Evolutionary conservation across 2,888 invertebrate genomes (phyloP), one percentile per base, ranked within the genome.

Genomic region (Peribatodes rhomboidaria): DNA sequence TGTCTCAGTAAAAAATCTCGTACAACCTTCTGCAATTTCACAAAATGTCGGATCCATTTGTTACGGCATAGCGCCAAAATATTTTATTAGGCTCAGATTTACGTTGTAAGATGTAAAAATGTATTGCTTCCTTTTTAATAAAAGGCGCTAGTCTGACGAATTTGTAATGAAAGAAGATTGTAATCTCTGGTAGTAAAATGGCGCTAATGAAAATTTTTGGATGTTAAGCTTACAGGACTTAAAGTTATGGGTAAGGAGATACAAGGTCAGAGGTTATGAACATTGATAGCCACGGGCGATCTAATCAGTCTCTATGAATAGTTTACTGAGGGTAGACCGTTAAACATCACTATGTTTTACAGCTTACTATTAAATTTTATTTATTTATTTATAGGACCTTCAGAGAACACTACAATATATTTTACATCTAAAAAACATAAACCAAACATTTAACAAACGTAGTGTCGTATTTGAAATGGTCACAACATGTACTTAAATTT

Each of bases 61-160:
- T 59, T 54, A 54, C 35, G 44, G 2, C 42, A 59, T 20, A 39
- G 41, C n/a, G 10, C 37, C 14, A 39, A 44, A 37, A 49, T 54
- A 42, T 47, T 63, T 63, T 50, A 50, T 57, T 53, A 63, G 14
- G 22, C 13, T 18, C 37, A 46, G 37, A 55, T 61, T 68, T 61
- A 55, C 20, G 44, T 18, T 39, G 18, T 59, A 27, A 60, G 52
- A 37, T 64, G 61, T 55, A 55, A 66, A 66, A 42, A 54, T 62
- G 37, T 65, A 55, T 20, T 60, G 44, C 42, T 64, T 57, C 61
- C 54, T 61, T 27, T 68, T 69, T 60, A 67, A 61, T 65, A 68
- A 65, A 68, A 41, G 54, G 59, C 35, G 16, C 44, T 47, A 62
- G 53, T 9, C 56, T 31, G 55, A 49, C n/a, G 27, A 63, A 56